Evolutionary conservation across 2,113 vertebrate species (phyloP).

Genomic region (Hippolais icterina): DNA sequence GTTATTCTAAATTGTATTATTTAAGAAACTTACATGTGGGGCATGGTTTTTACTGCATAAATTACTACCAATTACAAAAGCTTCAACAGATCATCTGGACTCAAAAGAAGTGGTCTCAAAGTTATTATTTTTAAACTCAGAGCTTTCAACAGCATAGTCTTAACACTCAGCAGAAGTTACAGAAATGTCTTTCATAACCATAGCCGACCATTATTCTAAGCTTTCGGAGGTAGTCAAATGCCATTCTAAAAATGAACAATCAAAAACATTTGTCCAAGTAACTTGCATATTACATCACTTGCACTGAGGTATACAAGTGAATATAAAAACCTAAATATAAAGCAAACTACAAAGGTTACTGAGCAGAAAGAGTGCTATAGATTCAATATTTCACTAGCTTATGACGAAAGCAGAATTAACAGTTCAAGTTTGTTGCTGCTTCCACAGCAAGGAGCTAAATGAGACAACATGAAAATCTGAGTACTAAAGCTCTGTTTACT

Average conservation of each 20-base stretch:
- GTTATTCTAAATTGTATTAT: not conserved
- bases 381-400: not conserved
- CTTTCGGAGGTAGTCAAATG: not conserved
- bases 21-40: not conserved
- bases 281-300: not conserved
- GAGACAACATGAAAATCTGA: not conserved
- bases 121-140: not conserved
- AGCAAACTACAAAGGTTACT: not conserved
- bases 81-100: not conserved
- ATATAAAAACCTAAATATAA: not conserved
- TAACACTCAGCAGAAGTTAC: not conserved
- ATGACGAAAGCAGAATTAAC: not conserved
- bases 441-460: not conserved
- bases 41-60: not conserved
- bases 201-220: not conserved
- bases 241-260: not conserved
- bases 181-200: not conserved
- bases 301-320: not conserved
- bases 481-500: not conserved
- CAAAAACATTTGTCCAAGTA: not conserved
- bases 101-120: not conserved
- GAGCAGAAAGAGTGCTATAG: not conserved
- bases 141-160: not conserved
- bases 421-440: not conserved
- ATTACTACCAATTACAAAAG: not conserved